A percentile compares a stretch with the other conserved stretches of the same genome.
These are phyloP conservation scores for Eleutherodactylus coqui DNA, from an alignment of 2,797 vertebrate species.

Conservation along the genomic window DNA sequence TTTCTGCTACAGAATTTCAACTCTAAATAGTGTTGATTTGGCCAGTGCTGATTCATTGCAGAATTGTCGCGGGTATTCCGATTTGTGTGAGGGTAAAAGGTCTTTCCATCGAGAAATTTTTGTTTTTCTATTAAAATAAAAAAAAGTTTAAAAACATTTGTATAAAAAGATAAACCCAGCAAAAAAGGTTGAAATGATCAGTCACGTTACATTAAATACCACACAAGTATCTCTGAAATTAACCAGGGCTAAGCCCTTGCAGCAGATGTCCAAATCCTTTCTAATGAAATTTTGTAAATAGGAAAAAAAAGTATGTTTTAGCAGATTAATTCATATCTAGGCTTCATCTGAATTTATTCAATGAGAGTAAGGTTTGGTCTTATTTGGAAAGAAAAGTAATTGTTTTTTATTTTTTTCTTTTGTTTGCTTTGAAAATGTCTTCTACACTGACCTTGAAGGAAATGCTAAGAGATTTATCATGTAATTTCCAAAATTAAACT, in stretches of 20 bases:
- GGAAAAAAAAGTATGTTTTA: slow-evolving; percentile 7
- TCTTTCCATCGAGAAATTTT: too few species aligned
- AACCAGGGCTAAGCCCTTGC: neutral
- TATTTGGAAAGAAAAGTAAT: neutral
- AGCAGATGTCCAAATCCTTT: slow-evolving; percentile 12
- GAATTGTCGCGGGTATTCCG: too few species aligned
- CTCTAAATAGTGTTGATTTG: too few species aligned
- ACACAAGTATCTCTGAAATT: neutral
- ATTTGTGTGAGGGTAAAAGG: too few species aligned
- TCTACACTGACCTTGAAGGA: neutral
- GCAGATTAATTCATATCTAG: neutral
- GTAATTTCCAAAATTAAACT: neutral
- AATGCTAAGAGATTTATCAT: neutral
- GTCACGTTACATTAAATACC: neutral
- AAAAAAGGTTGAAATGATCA: neutral
- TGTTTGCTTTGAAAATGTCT: neutral
- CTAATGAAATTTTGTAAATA: slow-evolving; percentile 3
- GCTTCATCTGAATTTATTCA: neutral
- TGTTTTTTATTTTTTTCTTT: neutral
- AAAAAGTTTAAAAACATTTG: too few species aligned
- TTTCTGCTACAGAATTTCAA: too few species aligned
- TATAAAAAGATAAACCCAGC: neutral
- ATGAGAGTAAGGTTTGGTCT: neutral
- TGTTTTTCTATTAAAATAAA: too few species aligned
- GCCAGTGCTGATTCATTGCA: too few species aligned